A percentile compares a stretch with the other conserved stretches of the same genome.
phyloP scores from a whole-genome alignment of 1,140 invertebrate genomes.

The Zelostemma sp. region DNA sequence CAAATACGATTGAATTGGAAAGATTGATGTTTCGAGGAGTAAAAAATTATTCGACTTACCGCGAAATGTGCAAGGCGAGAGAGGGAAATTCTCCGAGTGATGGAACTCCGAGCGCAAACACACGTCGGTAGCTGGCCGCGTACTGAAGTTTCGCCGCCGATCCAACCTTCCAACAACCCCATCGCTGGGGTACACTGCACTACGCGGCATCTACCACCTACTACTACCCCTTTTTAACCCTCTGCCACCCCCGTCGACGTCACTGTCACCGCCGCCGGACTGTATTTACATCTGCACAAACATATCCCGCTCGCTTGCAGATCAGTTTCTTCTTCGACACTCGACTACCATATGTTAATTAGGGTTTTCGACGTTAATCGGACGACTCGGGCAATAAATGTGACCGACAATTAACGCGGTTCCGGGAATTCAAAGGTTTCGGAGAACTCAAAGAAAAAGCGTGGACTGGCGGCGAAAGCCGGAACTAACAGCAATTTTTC shows the following conservation, averaged over 20 bases:
- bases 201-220: slow-evolving; percentile 32
- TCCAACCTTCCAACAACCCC: slow-evolving; percentile 52
- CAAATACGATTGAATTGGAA: too few relatives aligned
- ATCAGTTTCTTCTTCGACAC: too few relatives aligned
- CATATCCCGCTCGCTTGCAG: slow-evolving; percentile 2
- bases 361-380: too few relatives aligned
- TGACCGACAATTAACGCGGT: too few relatives aligned
- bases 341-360: too few relatives aligned
- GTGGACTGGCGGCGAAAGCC: too few relatives aligned
- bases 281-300: slow-evolving; percentile 39
- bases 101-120: slow-evolving; percentile 60
- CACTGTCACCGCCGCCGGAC: slow-evolving; percentile 37
- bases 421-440: too few relatives aligned
- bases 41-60: slow-evolving; percentile 6
- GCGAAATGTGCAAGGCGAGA: slow-evolving; percentile 9
- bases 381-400: too few relatives aligned
- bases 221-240: slow-evolving; percentile 27
- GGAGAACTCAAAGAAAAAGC: too few relatives aligned
- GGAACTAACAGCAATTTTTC: too few relatives aligned
- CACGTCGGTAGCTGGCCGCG: slow-evolving; percentile 64
- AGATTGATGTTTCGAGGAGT: too few relatives aligned
- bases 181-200: slow-evolving; percentile 37
- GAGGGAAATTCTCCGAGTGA: slow-evolving; percentile 30
- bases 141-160: slow-evolving; percentile 60
- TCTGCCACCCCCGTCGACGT: slow-evolving; percentile 30